Percentiles rank a stretch among this genome's conserved stretches.
These are phyloP conservation scores for Meteorus cinctellus DNA, from an alignment of 2,888 invertebrate species.

Conservation along the genomic window DNA sequence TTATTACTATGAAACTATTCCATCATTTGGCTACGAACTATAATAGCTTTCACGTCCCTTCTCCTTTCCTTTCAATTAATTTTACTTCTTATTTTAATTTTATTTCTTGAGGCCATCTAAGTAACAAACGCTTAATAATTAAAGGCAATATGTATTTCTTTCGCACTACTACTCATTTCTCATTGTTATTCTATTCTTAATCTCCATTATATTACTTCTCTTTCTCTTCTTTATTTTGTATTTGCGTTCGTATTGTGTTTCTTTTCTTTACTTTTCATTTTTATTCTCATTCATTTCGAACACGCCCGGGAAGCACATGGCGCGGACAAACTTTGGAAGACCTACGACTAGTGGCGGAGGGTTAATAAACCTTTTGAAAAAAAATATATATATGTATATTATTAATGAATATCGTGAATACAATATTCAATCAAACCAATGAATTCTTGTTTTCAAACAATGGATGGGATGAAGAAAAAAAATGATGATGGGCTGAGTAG, in stretches of 20 bases:
- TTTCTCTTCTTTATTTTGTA: not conserved
- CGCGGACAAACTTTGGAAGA: slow-evolving; percentile 46
- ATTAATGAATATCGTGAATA: slow-evolving; percentile 9
- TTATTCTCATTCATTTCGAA: slow-evolving; percentile 27
- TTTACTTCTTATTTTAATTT: slow-evolving; percentile 28
- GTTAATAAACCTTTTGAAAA: slow-evolving; percentile 22
- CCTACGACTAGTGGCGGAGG: slow-evolving; percentile 41
- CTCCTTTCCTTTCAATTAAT: slow-evolving; percentile 28
- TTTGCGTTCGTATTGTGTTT: slow-evolving; percentile 21
- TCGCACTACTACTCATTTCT: slow-evolving; percentile 33
- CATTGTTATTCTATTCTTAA: slow-evolving; percentile 33
- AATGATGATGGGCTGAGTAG: slow-evolving; percentile 22
- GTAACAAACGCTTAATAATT: slow-evolving; percentile 52
- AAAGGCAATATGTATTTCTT: slow-evolving; percentile 50
- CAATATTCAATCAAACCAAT: not conserved
- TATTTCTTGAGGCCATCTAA: slow-evolving; percentile 49
- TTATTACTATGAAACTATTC: slow-evolving; percentile 14
- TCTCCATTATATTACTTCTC: slow-evolving; percentile 20
- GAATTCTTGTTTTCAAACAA: not conserved
- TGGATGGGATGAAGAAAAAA: slow-evolving; percentile 23
- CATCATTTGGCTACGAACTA: slow-evolving; percentile 31
- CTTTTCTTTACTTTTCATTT: slow-evolving; percentile 33
- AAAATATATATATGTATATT: not conserved
- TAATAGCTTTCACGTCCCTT: slow-evolving; percentile 10
- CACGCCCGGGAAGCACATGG: slow-evolving; percentile 44